These are phyloP conservation scores for Ephestia elutella DNA, from an alignment of 1,140 invertebrate genomes.

Conservation along the genomic window DNA sequence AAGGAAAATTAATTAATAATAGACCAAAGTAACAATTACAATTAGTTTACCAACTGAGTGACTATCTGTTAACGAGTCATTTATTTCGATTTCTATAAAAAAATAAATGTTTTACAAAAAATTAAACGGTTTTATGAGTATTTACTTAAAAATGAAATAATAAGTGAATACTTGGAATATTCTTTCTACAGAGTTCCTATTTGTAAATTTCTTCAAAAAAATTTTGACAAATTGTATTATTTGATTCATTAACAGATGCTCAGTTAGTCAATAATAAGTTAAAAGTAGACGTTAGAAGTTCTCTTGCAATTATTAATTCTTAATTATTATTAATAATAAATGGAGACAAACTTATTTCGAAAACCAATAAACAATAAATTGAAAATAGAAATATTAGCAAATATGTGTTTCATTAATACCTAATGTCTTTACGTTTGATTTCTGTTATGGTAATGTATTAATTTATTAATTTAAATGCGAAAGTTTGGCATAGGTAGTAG, in stretches of 20 bases:
- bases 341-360: conserved; percentile 60
- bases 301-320: conserved; percentile 66
- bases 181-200: not conserved
- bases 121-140: too few relatives aligned
- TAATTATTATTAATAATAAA: conserved; percentile 61
- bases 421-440: not conserved
- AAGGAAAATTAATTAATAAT: conserved; percentile 24
- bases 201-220: not conserved
- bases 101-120: too few relatives aligned
- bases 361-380: conserved; percentile 70
- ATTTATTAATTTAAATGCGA: too few relatives aligned
- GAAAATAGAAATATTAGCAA: conserved; percentile 70
- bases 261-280: conserved; percentile 49
- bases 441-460: too few relatives aligned
- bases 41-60: conserved; percentile 42
- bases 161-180: not conserved
- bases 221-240: too few relatives aligned
- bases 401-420: conserved; percentile 49
- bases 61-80: not conserved
- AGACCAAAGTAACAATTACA: conserved; percentile 35
- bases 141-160: not conserved
- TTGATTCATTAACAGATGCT: not conserved
- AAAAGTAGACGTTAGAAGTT: conserved; percentile 62
- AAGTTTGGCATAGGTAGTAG: too few relatives aligned
- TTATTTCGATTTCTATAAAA: too few relatives aligned